phyloP scores from a whole-genome alignment of 2,113 vertebrate genomes.

The Elephas maximus region DNA sequence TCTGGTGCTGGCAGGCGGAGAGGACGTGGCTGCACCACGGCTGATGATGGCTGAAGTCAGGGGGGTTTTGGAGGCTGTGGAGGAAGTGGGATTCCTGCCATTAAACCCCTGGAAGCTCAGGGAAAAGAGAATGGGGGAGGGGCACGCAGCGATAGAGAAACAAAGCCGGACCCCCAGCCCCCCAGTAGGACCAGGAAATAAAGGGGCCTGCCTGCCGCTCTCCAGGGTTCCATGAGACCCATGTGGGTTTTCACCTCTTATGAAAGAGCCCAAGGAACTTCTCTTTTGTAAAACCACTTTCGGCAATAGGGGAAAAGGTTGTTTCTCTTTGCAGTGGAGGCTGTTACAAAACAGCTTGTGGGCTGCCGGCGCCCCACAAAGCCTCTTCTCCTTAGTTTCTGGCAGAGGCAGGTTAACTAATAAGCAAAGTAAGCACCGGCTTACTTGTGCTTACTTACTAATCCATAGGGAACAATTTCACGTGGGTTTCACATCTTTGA shows the following conservation, averaged over 20 bases:
- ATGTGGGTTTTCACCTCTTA: constrained; percentile 17
- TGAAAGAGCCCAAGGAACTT: constrained; percentile 60
- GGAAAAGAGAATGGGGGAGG: neutral
- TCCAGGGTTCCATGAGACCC: neutral
- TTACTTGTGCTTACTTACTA: too few species aligned
- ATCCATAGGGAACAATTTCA: too few species aligned
- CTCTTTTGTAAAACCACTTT: neutral
- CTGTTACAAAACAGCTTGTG: constrained; percentile 38
- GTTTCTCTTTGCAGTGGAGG: neutral
- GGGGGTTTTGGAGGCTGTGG: neutral
- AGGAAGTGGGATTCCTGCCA: neutral
- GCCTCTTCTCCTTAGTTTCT: neutral
- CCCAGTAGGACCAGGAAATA: neutral
- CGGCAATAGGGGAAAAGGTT: neutral
- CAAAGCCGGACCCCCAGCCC: accelerated
- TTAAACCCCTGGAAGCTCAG: neutral
- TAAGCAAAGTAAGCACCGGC: too few species aligned
- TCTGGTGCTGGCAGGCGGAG: neutral
- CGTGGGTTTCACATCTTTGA: too few species aligned
- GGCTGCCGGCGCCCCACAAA: accelerated
- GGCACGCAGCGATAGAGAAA: accelerated
- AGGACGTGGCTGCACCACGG: neutral
- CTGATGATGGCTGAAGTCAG: neutral
- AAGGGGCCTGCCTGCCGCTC: neutral
- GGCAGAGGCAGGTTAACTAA: too few species aligned